phyloP scores from a whole-genome alignment of 2,888 invertebrate species.

The Neoaliturus tenellus region DNA sequence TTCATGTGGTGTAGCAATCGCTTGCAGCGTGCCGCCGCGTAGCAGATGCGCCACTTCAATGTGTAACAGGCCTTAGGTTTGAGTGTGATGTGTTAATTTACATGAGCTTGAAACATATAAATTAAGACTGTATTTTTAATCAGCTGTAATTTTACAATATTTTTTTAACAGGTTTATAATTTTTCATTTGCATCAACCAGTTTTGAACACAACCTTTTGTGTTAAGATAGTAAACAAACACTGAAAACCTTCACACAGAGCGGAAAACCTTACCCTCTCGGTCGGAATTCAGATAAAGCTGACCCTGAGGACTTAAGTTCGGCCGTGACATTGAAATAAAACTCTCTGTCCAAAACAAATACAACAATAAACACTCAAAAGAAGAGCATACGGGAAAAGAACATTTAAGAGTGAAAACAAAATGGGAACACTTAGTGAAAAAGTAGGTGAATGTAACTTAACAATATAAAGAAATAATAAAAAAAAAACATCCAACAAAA shows the following conservation, averaged over 20 bases:
- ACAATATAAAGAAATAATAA: background rate
- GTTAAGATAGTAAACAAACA: slow-evolving; percentile 53
- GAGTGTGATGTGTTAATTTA: too few relatives aligned
- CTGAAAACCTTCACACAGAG: background rate
- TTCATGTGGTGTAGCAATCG: too few relatives aligned
- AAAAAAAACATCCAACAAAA: background rate
- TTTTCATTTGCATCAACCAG: background rate
- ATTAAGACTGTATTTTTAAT: too few relatives aligned
- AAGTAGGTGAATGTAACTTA: slow-evolving; percentile 53
- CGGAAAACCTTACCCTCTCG: slow-evolving; percentile 82
- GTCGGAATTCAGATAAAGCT: slow-evolving; percentile 90
- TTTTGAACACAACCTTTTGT: slow-evolving; percentile 48
- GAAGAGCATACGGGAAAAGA: background rate
- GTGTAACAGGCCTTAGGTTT: too few relatives aligned
- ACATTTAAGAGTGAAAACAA: slow-evolving; percentile 53
- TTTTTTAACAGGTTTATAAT: too few relatives aligned
- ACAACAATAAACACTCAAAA: slow-evolving; percentile 29
- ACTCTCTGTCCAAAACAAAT: slow-evolving; percentile 64
- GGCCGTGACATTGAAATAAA: slow-evolving; percentile 86
- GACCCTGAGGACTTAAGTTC: slow-evolving; percentile 86
- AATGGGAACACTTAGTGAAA: slow-evolving; percentile 31
- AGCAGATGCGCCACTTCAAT: too few relatives aligned
- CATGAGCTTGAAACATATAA: too few relatives aligned
- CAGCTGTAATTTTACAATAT: too few relatives aligned
- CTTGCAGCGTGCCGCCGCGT: too few relatives aligned